Evolutionary conservation across 2,888 invertebrate species (phyloP), one percentile per base, ranked within the genome.

Genomic region (Spilarctia lutea): DNA sequence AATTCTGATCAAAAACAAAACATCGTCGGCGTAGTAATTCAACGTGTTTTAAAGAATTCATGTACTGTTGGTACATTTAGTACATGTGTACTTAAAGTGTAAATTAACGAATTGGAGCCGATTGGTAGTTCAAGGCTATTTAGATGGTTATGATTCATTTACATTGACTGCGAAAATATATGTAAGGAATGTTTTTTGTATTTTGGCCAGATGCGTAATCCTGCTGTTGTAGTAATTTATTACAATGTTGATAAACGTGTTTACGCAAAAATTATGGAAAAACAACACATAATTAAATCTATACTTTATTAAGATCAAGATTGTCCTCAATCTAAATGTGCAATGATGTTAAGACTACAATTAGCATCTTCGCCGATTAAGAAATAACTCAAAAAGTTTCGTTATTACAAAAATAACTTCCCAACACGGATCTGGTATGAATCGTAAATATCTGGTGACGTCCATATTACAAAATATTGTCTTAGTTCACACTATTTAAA

Each of bases 21-120:
- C 20, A 39, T 35, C 18, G 10, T 24, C 33, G 4, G 35, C 13
- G 39, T 24, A 39, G n/a, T 39, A 66, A n/a, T 66, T 39, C 39
- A 35, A 66, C 27, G 39, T 24, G 65, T 66, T 66, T n/a, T 35
- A 24, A 11, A 24, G 35, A 65, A 11, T 65, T 65, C 45, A 71
- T n/a, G n/a, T n/a, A n/a, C n/a, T n/a, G n/a, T n/a, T n/a, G n/a
- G 65, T 33, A 71, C 63, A 20, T 63, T 35, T n/a, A 68, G 73
- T 68, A 45, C 56, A 52, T 27, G 65, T 42, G 70, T 30, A 39
- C 45, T 65, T 24, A 39, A 66, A 71, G n/a, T 56, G n/a, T 65
- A n/a, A 63, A 42, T 27, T 65, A 60, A 76, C 52, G 66, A 56
- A 66, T 18, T 39, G 30, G 24, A 39, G 35, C 18, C 35, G 35